Conservation (phyloP, 2,113 vertebrate species). For the Choloepus hoffmanni region DNA sequence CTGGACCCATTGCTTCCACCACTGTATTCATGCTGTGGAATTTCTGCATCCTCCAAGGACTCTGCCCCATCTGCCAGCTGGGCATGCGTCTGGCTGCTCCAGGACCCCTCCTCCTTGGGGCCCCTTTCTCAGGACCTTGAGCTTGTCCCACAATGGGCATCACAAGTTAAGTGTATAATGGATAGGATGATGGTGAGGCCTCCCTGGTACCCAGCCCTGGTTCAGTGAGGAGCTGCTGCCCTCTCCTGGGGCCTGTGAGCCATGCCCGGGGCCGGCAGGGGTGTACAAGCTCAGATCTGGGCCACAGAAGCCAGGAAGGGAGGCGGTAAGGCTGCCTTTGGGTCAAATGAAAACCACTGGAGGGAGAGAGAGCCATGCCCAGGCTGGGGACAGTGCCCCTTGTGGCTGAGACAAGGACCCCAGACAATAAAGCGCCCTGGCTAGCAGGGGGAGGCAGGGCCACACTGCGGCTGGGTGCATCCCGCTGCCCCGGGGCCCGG, state of each 20-base stretch:
- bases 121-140: background rate
- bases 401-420: background rate
- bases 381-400: background rate
- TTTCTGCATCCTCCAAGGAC: background rate
- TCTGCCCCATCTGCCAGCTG: background rate
- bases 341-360: background rate
- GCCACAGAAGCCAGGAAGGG: background rate
- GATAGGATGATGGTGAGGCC: background rate
- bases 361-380: background rate
- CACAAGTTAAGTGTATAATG: background rate
- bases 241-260: background rate
- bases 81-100: background rate
- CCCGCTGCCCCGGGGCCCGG: no score
- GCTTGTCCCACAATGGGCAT: background rate
- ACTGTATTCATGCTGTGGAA: background rate
- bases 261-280: background rate
- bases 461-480: background rate
- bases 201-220: background rate
- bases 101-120: background rate
- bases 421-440: background rate
- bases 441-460: background rate
- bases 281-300: background rate
- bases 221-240: background rate
- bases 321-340: background rate
- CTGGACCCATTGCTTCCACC: background rate